Conservation (phyloP, 1,140 invertebrate genomes). For the Tetramorium alpestre region DNA sequence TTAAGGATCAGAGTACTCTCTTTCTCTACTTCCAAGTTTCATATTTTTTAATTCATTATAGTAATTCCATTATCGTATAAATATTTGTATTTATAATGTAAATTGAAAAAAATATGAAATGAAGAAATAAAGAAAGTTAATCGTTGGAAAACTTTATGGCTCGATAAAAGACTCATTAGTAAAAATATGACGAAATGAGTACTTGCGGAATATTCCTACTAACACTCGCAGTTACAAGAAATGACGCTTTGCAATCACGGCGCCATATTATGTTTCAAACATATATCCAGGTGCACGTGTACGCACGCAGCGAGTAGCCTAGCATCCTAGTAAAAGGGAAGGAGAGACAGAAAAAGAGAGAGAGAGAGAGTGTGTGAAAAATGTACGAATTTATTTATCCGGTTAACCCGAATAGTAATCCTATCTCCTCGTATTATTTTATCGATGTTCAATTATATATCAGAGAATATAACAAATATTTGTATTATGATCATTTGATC, state of each 20-base stretch:
- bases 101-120: not conserved
- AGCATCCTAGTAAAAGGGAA: not conserved
- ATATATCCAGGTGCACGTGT: not conserved
- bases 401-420: conserved; percentile 56
- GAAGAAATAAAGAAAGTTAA: not conserved
- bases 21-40: not conserved
- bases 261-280: conserved; percentile 23
- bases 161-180: not conserved
- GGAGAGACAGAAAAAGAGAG: not conserved
- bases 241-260: not conserved
- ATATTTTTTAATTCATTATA: not conserved
- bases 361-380: conserved; percentile 19
- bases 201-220: not conserved
- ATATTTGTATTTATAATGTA: not conserved
- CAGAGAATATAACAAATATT: conserved; percentile 37
- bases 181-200: not conserved
- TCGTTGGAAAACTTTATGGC: not conserved
- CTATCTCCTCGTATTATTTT: conserved; percentile 3
- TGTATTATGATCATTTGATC: conserved; percentile 1
- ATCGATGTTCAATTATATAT: conserved; percentile 14
- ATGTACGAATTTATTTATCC: conserved; percentile 33
- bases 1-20: not conserved
- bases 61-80: not conserved
- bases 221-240: not conserved
- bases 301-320: not conserved